Evolutionary conservation across 1,140 invertebrate species (phyloP).

Genomic region (Trissolcus basalis): DNA sequence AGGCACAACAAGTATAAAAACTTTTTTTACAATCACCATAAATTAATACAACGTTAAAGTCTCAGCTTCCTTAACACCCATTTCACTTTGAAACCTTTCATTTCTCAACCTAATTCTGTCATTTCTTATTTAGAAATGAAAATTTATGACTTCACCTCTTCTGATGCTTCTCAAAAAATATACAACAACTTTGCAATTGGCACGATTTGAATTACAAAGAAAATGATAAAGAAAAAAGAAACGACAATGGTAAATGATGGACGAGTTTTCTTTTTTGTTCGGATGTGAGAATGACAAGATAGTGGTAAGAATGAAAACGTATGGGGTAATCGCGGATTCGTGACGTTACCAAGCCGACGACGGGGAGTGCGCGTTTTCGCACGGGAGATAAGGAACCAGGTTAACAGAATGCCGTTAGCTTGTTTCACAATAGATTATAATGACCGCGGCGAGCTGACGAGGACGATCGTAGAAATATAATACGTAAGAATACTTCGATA

Average conservation of each 20-base stretch:
- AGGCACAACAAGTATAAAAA: constrained; percentile 21
- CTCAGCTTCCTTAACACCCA: constrained; percentile 37
- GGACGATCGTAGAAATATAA: constrained; percentile 38
- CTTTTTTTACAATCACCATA: constrained; percentile 29
- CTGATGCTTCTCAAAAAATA: not conserved
- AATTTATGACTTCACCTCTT: constrained; percentile 30
- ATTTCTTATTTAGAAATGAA: constrained; percentile 37
- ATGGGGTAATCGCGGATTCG: constrained; percentile 32
- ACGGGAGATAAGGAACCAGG: constrained; percentile 53
- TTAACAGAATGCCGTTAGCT: constrained; percentile 60
- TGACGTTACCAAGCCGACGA: constrained; percentile 36
- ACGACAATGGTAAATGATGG: not conserved
- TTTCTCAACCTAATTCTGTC: constrained; percentile 45
- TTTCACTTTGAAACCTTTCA: constrained; percentile 51
- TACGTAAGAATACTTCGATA: too few species aligned
- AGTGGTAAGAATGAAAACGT: constrained; percentile 13
- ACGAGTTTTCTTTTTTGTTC: too few species aligned
- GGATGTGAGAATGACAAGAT: constrained; percentile 5
- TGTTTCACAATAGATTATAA: constrained; percentile 58
- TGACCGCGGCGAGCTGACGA: constrained; percentile 41
- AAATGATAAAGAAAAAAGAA: not conserved
- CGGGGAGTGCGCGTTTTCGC: constrained; percentile 34
- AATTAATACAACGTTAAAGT: constrained; percentile 31
- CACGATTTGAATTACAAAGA: not conserved
- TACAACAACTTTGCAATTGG: too few species aligned